These are phyloP conservation scores for Dryobota labecula DNA, from an alignment of 2,888 invertebrate genomes.

Conservation along the genomic window DNA sequence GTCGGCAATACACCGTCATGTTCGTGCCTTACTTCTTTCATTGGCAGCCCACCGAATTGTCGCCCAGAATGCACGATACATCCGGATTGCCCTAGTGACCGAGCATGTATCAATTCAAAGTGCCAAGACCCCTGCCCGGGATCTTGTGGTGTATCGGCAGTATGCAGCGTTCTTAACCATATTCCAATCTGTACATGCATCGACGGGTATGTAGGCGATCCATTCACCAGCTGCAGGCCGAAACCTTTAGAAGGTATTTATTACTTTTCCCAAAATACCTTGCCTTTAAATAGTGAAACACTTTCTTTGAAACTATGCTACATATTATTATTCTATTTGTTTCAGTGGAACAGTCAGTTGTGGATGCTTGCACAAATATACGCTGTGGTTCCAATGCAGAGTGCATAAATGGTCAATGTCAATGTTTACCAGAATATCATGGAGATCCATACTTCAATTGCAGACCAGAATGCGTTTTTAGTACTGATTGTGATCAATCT, in stretches of 20 bases:
- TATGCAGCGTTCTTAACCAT: constrained; percentile 93
- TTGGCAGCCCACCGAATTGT: constrained; percentile 93
- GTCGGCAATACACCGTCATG: constrained; percentile 91
- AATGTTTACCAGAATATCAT: constrained; percentile 93
- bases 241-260: constrained; percentile 89
- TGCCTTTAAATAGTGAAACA: constrained; percentile 13
- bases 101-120: constrained; percentile 94
- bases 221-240: constrained; percentile 91
- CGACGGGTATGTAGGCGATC: constrained; percentile 93
- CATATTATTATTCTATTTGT: constrained; percentile 45
- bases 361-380: constrained; percentile 93
- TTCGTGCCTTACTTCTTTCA: constrained; percentile 91
- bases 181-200: constrained; percentile 94
- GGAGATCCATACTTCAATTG: constrained; percentile 94
- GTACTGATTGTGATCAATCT: constrained; percentile 92
- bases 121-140: constrained; percentile 95
- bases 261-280: not conserved
- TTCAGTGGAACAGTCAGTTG: constrained; percentile 81
- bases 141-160: constrained; percentile 92
- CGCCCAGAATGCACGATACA: constrained; percentile 93
- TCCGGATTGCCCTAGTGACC: constrained; percentile 93
- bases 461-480: constrained; percentile 94
- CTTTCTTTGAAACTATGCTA: constrained; percentile 9
- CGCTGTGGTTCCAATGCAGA: constrained; percentile 93
- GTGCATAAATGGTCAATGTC: constrained; percentile 92